Evolutionary conservation across 2,113 vertebrate species (phyloP), one percentile per base, ranked within the genome.

Genomic region (Amblyornis subalaris): DNA sequence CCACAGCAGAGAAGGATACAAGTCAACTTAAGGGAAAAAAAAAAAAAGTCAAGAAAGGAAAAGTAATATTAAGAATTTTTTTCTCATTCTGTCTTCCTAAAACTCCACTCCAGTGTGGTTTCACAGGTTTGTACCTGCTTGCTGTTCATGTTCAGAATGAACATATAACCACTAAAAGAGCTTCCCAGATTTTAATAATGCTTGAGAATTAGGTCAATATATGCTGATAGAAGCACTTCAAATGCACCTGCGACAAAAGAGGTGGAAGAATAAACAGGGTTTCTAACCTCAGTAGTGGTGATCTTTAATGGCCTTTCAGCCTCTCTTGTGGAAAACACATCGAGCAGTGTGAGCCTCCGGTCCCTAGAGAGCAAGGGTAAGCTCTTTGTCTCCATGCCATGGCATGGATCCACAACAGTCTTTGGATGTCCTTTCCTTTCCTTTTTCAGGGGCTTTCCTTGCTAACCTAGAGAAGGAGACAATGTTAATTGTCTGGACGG

Each of bases 91-190:
- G 4, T 67, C 73, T 84, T 90, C 36, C n/a, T 84, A 64, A 54
- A 60, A 9, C 18, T 55, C 36, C 44, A 24, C 18, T 55, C 40
- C 44, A 24, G 4, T 29, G 35, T 44, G 33, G 60, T 64, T 90
- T 88, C 69, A 90, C 50, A 80, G 64, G 44, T 86, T 95, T 90
- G 55, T 74, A 74, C 36, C 42, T 60, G 35, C 13, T 90, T 42
- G 35, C 29, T 38, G 10, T 65, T 86, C 26, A 36, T n/a, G 12
- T 84, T 72, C 72, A 77, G 47, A 55, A 69, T 12, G 25, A 78
- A 69, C 20, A 76, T 19, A 76, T 90, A 93, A 50, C 25, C 58
- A 88, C 38, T 72, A 62, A 69, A 91, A 85, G 16, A 67, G 47
- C 40, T 58, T 70, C 26, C 11, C 1, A 2, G 31, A 21, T 87